phyloP scores from a whole-genome alignment of 2,113 vertebrate species.

The Bettongia penicillata region DNA sequence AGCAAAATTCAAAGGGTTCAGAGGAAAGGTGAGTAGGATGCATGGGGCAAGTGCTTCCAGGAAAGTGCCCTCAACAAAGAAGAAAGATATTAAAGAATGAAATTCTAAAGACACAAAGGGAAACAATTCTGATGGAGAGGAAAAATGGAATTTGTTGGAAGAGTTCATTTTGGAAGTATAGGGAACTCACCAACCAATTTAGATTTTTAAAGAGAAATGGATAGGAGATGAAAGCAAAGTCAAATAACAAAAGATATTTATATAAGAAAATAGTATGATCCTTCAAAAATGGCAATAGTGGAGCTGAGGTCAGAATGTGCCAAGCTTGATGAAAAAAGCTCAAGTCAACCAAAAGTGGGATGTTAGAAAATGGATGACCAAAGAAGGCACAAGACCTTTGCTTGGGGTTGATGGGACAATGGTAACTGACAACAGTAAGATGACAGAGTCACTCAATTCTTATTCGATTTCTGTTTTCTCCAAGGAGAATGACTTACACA shows the following conservation, averaged over 20 bases:
- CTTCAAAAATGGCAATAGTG: not conserved
- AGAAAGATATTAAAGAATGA: not conserved
- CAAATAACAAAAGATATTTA: not conserved
- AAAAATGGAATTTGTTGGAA: not conserved
- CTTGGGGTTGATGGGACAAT: not conserved
- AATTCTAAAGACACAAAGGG: not conserved
- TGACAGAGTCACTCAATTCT: not conserved
- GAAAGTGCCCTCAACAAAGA: not conserved
- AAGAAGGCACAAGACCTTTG: not conserved
- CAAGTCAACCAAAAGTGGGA: not conserved
- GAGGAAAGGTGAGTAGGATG: not conserved
- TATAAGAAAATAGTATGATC: not conserved
- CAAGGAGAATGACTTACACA: not conserved
- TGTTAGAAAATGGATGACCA: not conserved
- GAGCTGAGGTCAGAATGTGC: not conserved
- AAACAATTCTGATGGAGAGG: not conserved
- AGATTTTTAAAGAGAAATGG: not conserved
- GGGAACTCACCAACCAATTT: not conserved
- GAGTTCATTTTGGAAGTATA: not conserved
- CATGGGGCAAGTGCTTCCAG: not conserved
- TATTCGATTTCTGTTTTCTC: not conserved
- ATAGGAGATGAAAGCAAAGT: not conserved
- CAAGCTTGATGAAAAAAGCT: not conserved
- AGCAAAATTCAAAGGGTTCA: not conserved
- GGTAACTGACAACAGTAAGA: not conserved